These are phyloP conservation scores for Menidia beryllina DNA, from an alignment of 2,113 vertebrate species.

Conservation along the genomic window DNA sequence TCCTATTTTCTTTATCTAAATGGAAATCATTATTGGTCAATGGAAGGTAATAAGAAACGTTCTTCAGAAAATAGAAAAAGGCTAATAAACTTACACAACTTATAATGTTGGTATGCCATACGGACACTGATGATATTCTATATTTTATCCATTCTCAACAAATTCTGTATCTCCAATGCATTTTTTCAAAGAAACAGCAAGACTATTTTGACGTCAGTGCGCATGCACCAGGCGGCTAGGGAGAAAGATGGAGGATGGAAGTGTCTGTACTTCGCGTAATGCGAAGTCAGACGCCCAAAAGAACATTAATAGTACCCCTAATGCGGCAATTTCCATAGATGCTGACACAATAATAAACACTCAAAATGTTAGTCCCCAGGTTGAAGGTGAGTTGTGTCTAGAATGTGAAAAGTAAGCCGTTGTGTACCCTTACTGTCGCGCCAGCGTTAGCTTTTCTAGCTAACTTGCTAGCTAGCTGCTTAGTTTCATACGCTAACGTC, in stretches of 20 bases:
- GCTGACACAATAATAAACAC: conserved; percentile 84
- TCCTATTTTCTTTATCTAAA: too few relatives aligned
- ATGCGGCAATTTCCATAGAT: conserved; percentile 73
- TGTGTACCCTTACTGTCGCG: conserved; percentile 28
- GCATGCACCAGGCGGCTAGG: conserved; percentile 31
- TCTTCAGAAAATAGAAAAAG: too few relatives aligned
- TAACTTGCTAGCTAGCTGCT: conserved; percentile 40
- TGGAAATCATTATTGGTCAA: too few relatives aligned
- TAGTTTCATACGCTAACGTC: conserved; percentile 46
- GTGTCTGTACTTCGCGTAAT: conserved; percentile 67
- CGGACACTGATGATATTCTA: too few relatives aligned
- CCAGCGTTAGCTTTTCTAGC: conserved; percentile 62
- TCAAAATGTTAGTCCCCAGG: conserved; percentile 80
- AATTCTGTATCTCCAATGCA: too few relatives aligned
- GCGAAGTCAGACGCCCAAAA: conserved; percentile 75
- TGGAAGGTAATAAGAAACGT: too few relatives aligned
- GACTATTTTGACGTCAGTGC: not conserved
- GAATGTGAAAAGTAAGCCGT: conserved; percentile 54
- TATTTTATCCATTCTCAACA: too few relatives aligned
- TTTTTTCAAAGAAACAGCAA: not conserved
- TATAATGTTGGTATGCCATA: too few relatives aligned
- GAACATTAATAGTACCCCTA: conserved; percentile 54
- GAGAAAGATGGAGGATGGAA: conserved; percentile 73
- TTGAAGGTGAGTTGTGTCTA: conserved; percentile 84
- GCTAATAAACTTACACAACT: too few relatives aligned